These are phyloP conservation scores for Drosophila navojoa DNA, from an alignment of 1,140 invertebrate species.

Conservation along the genomic window DNA sequence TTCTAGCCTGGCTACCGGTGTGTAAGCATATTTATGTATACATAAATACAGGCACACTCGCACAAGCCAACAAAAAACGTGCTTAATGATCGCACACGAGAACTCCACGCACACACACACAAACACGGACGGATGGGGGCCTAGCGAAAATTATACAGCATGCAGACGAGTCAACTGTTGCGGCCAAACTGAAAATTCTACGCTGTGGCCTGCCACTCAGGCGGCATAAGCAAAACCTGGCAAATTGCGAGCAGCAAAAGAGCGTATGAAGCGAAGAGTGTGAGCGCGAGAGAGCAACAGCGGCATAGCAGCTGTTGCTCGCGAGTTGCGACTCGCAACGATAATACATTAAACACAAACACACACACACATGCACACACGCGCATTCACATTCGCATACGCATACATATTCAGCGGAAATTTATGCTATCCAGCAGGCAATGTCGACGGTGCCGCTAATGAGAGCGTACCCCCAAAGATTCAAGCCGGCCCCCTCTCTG, in stretches of 20 bases:
- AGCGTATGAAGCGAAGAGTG: slow-evolving; percentile 21
- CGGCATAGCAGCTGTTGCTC: slow-evolving; percentile 56
- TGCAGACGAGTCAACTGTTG: slow-evolving; percentile 80
- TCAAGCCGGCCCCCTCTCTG: slow-evolving; percentile 31
- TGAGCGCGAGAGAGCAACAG: slow-evolving; percentile 36
- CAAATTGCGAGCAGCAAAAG: slow-evolving; percentile 35
- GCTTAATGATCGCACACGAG: slow-evolving; percentile 61
- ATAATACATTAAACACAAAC: slow-evolving; percentile 48
- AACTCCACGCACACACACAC: slow-evolving; percentile 39
- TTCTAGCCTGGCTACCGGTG: slow-evolving; percentile 26
- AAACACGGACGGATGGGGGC: slow-evolving; percentile 40
- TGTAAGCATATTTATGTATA: slow-evolving; percentile 15
- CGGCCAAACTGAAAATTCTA: slow-evolving; percentile 75
- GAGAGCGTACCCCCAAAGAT: slow-evolving; percentile 25
- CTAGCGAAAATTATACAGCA: slow-evolving; percentile 52
- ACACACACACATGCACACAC: no score
- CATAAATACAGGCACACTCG: slow-evolving; percentile 11
- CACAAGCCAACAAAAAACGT: slow-evolving; percentile 53
- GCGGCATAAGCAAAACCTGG: slow-evolving; percentile 50
- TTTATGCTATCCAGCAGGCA: slow-evolving; percentile 58
- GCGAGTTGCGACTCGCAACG: slow-evolving; percentile 27
- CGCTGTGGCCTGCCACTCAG: slow-evolving; percentile 38
- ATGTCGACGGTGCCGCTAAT: slow-evolving; percentile 32
- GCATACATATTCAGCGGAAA: slow-evolving; percentile 69
- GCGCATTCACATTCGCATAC: background rate